phyloP scores from a whole-genome alignment of 2,797 vertebrate species.

The Hemibagrus guttatus region DNA sequence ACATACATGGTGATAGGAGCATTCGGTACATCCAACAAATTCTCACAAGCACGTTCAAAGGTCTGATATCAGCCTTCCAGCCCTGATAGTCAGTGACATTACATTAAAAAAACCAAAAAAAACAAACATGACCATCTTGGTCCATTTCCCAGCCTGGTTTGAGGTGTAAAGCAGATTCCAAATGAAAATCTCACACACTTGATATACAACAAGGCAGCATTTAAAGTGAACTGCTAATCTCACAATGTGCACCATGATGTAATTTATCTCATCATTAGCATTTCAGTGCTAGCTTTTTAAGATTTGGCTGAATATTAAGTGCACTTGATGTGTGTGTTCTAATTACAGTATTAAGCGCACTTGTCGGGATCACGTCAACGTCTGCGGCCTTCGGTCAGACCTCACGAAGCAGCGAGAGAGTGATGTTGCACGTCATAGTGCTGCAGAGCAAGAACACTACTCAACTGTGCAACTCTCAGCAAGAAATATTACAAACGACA shows the following conservation, averaged over 20 bases:
- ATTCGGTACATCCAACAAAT: neutral
- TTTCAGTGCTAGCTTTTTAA: neutral
- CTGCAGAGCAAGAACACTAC: conserved; percentile 3
- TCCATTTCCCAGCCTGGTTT: neutral
- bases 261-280: neutral
- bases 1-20: neutral
- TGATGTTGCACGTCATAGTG: conserved; percentile 35
- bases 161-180: neutral
- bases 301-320: conserved; percentile 23
- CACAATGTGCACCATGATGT: neutral
- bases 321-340: conserved; percentile 17
- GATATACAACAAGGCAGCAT: neutral
- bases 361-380: conserved; percentile 12
- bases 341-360: conserved; percentile 16
- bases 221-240: neutral
- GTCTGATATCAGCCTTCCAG: conserved; percentile 44
- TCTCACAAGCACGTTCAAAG: conserved; percentile 27
- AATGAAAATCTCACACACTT: neutral
- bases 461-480: conserved; percentile 40
- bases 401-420: conserved; percentile 34
- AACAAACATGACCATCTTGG: neutral
- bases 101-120: neutral
- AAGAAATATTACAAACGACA: neutral
- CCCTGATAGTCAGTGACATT: neutral
- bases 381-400: conserved; percentile 42